Percentiles rank a stretch among this genome's conserved stretches.
Conservation (phyloP, 2,113 vertebrate genomes). For the Falcunculus frontatus region DNA sequence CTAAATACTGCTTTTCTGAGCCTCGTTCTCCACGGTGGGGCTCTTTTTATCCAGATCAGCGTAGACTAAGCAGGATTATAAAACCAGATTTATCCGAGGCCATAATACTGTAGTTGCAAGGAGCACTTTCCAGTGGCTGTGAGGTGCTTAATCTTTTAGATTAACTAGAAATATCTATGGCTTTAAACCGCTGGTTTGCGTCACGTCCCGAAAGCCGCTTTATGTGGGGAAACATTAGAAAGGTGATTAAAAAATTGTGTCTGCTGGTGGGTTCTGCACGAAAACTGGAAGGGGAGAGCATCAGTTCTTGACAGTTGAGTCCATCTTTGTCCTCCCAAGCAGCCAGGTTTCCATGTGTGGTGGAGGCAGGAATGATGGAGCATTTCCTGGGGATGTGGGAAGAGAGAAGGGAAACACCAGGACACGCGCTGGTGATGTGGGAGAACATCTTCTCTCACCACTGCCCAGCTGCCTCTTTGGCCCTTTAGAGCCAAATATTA, state of each 20-base stretch:
- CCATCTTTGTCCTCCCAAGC: neutral
- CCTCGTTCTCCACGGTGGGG: neutral
- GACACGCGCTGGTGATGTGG: neutral
- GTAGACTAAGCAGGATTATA: conserved; percentile 68
- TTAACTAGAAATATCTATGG: conserved; percentile 63
- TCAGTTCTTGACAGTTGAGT: neutral
- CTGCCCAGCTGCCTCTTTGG: neutral
- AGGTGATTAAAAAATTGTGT: conserved; percentile 52
- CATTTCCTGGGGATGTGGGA: neutral
- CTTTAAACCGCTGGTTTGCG: conserved; percentile 59
- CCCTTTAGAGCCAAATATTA: neutral
- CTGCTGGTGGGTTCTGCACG: neutral
- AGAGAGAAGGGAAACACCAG: neutral
- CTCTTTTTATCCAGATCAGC: conserved; percentile 63
- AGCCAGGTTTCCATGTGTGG: neutral
- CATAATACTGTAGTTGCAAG: conserved; percentile 33
- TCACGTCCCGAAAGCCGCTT: conserved; percentile 66
- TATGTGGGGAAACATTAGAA: conserved; percentile 13
- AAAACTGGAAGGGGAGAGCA: neutral
- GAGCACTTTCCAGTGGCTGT: conserved; percentile 39
- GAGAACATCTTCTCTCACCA: neutral
- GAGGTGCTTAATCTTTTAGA: conserved; percentile 69
- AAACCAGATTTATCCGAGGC: conserved; percentile 56
- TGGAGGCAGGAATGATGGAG: rapidly evolving
- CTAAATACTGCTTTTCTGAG: neutral